These are phyloP conservation scores for Meda fulgida DNA, from an alignment of 2,797 vertebrate genomes.

Conservation along the genomic window DNA sequence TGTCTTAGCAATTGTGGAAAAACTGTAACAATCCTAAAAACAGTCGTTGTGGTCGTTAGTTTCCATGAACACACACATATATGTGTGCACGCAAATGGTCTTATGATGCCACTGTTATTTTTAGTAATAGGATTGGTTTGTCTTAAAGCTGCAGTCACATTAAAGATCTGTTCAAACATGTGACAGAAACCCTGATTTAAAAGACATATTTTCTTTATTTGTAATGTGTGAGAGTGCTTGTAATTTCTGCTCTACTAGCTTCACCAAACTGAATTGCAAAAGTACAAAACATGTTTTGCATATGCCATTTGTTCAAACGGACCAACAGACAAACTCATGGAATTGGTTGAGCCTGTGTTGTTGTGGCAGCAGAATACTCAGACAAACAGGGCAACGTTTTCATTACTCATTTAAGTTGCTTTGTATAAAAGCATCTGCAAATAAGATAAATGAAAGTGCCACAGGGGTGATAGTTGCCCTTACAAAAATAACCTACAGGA, in stretches of 20 bases:
- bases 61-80: background rate
- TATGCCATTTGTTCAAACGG: background rate
- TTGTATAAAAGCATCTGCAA: background rate
- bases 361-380: background rate
- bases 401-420: background rate
- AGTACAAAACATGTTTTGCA: background rate
- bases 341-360: background rate
- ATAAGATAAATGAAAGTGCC: background rate
- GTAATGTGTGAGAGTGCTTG: background rate
- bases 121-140: conserved; percentile 76
- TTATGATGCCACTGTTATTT: conserved; percentile 47
- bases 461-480: background rate
- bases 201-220: background rate
- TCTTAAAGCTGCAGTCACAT: conserved; percentile 65
- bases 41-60: background rate
- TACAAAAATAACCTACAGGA: no score
- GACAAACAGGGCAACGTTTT: background rate
- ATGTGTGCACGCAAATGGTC: conserved; percentile 15
- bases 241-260: background rate
- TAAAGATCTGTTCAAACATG: conserved; percentile 64
- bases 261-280: background rate
- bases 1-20: background rate
- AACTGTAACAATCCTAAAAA: conserved; percentile 5
- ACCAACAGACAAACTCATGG: background rate
- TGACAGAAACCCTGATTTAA: conserved; percentile 46